Base-by-base conservation (phyloP, 2,113 vertebrate species). In the Hydropotes inermis region DNA sequence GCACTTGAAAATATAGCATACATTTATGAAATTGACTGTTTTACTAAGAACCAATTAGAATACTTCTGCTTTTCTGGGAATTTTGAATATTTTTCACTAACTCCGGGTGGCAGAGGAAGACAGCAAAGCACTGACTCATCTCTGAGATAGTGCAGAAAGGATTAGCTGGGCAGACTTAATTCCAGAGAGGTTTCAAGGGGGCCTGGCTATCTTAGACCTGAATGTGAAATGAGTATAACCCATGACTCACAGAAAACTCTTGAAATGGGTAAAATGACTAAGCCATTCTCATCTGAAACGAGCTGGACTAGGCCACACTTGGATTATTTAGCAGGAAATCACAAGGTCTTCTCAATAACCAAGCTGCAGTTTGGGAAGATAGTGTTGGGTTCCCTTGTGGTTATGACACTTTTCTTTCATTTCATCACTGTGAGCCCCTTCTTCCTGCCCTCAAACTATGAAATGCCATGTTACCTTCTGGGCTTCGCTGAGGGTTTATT, bases 51-150 rank as follows among this genome's bases (percentile, higher is more conserved):
- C 64, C 88, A 97, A 33, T 94, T 94, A 92, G 82, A 92, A 84
- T 82, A 60, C 28, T 36, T 85, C 70, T 96, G 50, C 45, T 87
- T 97, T 97, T 96, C 89, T 95, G 93, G 89, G 79, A 95, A 96
- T 92, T 96, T n/a, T 90, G 57, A 94, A 89, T 23, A 78, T 25
- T 96, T 97, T 60, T 96, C 14, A 76, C 57, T 93, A 60, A 96
- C 88, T 94, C 61, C 30, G 50, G 58, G 30, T 94, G 39, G 83
- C 33, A 88, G 82, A 95, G 89, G 88, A 96, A 94, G 55, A 88
- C 19, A 88, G 52, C 60, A 93, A 95, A 96, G 28, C 74, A 55
- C 47, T 94, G 90, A 85, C 27, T 93, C 97, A 83, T 54, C 15
- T 67, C 81, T 84, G 79, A 91, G 30, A 95, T 47, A 58, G 33